Percentiles rank a stretch among this genome's conserved stretches.
These are phyloP conservation scores for Tragopan temminckii DNA, from an alignment of 2,797 vertebrate species.

Conservation along the genomic window DNA sequence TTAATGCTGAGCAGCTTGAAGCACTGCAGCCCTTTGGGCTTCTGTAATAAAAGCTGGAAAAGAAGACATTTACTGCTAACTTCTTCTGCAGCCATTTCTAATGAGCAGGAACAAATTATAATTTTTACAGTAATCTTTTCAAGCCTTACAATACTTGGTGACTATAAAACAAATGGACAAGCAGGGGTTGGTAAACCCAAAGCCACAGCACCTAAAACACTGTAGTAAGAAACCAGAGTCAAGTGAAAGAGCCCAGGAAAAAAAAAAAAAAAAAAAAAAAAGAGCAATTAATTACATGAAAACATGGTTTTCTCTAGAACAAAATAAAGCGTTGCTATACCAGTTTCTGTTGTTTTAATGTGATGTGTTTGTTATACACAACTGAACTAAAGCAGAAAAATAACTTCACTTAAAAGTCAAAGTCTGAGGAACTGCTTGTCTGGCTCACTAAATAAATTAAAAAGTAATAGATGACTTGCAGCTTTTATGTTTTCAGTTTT, in stretches of 20 bases:
- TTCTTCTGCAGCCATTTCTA: constrained; percentile 20
- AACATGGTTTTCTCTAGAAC: constrained; percentile 20
- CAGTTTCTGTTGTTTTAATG: background rate
- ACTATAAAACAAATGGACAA: constrained; percentile 24
- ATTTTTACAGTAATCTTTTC: constrained; percentile 17
- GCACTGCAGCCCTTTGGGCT: background rate
- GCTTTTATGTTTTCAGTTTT: constrained; percentile 18
- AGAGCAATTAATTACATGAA: constrained; percentile 31
- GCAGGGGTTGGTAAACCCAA: background rate
- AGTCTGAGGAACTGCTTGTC: constrained; percentile 26
- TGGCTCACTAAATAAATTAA: background rate
- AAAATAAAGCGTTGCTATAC: background rate
- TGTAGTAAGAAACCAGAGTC: constrained; percentile 5
- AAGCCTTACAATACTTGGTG: background rate
- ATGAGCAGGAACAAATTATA: constrained; percentile 15
- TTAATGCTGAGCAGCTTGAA: background rate
- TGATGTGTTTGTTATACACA: background rate
- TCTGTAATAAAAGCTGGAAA: constrained; percentile 9
- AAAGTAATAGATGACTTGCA: background rate
- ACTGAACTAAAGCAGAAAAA: constrained; percentile 35
- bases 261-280: background rate
- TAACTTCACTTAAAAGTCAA: background rate
- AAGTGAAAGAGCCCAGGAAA: constrained; percentile 34
- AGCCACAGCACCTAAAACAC: background rate
- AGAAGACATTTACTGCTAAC: background rate